phyloP scores from a whole-genome alignment of 2,888 invertebrate species.

The Nomada hirtipes region DNA sequence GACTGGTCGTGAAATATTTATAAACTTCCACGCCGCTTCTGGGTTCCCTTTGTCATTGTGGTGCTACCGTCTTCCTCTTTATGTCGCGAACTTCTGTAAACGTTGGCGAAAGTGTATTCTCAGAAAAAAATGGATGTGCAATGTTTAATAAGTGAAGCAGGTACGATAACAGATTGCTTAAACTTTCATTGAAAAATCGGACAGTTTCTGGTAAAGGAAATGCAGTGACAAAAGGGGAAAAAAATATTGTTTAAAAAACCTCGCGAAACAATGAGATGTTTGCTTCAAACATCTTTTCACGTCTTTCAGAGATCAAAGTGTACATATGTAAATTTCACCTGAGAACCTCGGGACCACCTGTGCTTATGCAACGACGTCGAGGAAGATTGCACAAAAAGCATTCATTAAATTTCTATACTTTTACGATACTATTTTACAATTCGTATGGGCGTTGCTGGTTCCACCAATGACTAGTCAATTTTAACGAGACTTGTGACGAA shows the following conservation, averaged over 20 bases:
- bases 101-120: background rate
- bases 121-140: background rate
- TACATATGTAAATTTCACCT: slow-evolving; percentile 4
- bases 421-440: background rate
- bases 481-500: too few relatives aligned
- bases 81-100: background rate
- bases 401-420: background rate
- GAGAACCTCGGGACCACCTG: background rate
- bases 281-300: background rate
- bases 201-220: background rate
- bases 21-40: slow-evolving; percentile 4
- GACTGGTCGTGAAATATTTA: slow-evolving; percentile 17
- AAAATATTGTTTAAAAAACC: background rate
- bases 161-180: background rate
- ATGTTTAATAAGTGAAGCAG: background rate
- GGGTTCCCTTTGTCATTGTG: background rate
- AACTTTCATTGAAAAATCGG: background rate
- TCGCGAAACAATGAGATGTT: background rate
- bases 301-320: slow-evolving; percentile 4
- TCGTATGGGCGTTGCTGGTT: too few relatives aligned
- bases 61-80: background rate
- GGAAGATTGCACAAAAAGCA: background rate
- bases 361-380: background rate
- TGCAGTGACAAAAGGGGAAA: background rate
- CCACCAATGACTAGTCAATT: too few relatives aligned